Evolutionary conservation across 2,113 vertebrate species (phyloP), one percentile per base, ranked within the genome.

Genomic region (Argyrosomus japonicus): DNA sequence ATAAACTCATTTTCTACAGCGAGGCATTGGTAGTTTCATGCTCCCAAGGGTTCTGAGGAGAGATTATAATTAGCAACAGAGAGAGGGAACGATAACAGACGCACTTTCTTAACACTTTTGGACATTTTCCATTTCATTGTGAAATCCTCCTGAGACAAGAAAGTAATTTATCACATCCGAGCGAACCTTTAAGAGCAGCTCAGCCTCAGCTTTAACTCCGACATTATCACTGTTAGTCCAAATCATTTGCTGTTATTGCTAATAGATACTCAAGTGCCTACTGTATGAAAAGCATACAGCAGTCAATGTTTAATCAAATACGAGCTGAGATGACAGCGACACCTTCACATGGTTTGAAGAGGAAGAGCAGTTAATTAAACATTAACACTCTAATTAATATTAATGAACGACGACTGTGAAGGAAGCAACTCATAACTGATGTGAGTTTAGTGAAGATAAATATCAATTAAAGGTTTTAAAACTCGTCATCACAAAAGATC

Each of bases 41-140:
- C 79, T 71, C 79, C 74, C 64, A 58, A 32, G 62, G 83, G 83
- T 50, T 68, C 58, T 68, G 45, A 73, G 32, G 8, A 43, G 61
- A 81, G 84, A 73, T 68, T 84, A 56, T 71, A 85, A 88, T 90
- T 79, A 88, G 60, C 84, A 81, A 58, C 2, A 72, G 36, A 61
- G 75, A 61, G 75, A 53, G 23, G 25, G 56, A 36, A 13, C 50
- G 61, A 79, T 65, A 67, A 72, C 14, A 15, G 17, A 27, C 27
- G 36, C 70, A 40, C 23, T 45, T 47, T 73, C 50, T 36, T 43
- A 40, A 86, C 57, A 36, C 72, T 73, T 65, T 15, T 19, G 23
- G 60, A 80, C 58, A 21, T 51, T 72, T 83, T 67, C 32, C 45
- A 36, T 62, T 67, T 82, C 23, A 65, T 10, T 15, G 18, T 48